phyloP scores from a whole-genome alignment of 2,797 vertebrate species.

The Botia almorhae region DNA sequence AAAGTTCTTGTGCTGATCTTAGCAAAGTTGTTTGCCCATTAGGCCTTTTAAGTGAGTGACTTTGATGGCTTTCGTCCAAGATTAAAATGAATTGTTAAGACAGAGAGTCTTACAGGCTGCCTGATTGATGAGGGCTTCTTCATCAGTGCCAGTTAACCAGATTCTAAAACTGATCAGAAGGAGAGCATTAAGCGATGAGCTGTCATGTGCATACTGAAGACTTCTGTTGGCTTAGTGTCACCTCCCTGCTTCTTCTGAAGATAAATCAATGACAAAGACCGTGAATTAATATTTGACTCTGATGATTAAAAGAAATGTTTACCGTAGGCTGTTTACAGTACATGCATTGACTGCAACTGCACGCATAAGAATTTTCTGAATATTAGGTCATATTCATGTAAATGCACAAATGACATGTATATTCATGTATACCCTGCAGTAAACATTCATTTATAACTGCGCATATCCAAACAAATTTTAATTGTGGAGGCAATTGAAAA shows the following conservation, averaged over 20 bases:
- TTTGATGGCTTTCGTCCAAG: constrained; percentile 43
- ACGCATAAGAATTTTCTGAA: too few species aligned
- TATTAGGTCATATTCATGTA: too few species aligned
- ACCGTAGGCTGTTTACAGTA: neutral
- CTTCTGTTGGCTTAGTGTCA: neutral
- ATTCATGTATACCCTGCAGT: too few species aligned
- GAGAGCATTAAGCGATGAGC: constrained; percentile 56
- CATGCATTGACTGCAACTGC: neutral
- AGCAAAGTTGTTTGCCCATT: constrained; percentile 47
- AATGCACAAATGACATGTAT: too few species aligned
- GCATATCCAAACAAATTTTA: neutral
- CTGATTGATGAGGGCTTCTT: constrained; percentile 61
- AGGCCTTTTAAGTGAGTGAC: constrained; percentile 38
- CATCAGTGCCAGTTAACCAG: constrained; percentile 61
- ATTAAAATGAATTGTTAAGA: constrained; percentile 53
- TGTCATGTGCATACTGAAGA: constrained; percentile 41
- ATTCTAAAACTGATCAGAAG: constrained; percentile 62
- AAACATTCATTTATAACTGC: neutral
- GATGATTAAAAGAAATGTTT: constrained; percentile 10
- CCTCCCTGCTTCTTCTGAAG: constrained; percentile 1
- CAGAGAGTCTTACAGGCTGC: constrained; percentile 18
- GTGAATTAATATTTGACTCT: constrained; percentile 2
- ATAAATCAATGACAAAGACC: neutral
- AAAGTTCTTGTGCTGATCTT: constrained; percentile 37
- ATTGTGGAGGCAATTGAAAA: too few species aligned